These are phyloP conservation scores for Drosophila setifemur DNA, from an alignment of 1,140 invertebrate genomes.

Conservation along the genomic window DNA sequence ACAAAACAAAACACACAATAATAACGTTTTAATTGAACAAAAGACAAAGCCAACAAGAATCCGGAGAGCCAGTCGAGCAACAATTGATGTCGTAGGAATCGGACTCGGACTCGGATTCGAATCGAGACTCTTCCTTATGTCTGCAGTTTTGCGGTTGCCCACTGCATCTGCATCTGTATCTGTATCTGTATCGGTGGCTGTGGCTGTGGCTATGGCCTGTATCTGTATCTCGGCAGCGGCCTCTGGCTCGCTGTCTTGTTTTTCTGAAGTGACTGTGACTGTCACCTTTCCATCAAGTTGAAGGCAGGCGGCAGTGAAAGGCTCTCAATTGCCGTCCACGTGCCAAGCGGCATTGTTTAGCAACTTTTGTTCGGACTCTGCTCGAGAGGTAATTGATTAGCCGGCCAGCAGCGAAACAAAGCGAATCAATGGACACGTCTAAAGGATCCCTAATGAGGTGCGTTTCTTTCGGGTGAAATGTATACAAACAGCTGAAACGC, in stretches of 20 bases:
- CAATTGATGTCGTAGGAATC: constrained; percentile 56
- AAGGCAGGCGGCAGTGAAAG: constrained; percentile 62
- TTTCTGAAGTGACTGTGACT: constrained; percentile 52
- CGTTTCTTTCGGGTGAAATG: constrained; percentile 7
- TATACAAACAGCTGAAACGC: constrained; percentile 19
- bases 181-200: constrained; percentile 3
- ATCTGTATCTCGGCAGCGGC: constrained; percentile 10
- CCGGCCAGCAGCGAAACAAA: constrained; percentile 32
- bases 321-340: constrained; percentile 61
- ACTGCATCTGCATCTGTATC: background rate
- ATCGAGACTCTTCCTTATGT: constrained; percentile 14
- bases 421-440: constrained; percentile 19
- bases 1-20: constrained; percentile 56
- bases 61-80: constrained; percentile 54
- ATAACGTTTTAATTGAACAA: constrained; percentile 80
- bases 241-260: constrained; percentile 12
- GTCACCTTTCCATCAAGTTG: constrained; percentile 76
- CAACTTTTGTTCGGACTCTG: constrained; percentile 38
- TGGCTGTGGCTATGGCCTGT: no score
- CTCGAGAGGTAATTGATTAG: constrained; percentile 67
- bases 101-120: constrained; percentile 17
- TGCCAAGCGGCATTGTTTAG: constrained; percentile 63
- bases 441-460: constrained; percentile 25
- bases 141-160: constrained; percentile 54
- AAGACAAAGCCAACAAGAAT: constrained; percentile 51